Base-by-base conservation (phyloP, 1,140 invertebrate genomes). In the Apocrypta bakeri region DNA sequence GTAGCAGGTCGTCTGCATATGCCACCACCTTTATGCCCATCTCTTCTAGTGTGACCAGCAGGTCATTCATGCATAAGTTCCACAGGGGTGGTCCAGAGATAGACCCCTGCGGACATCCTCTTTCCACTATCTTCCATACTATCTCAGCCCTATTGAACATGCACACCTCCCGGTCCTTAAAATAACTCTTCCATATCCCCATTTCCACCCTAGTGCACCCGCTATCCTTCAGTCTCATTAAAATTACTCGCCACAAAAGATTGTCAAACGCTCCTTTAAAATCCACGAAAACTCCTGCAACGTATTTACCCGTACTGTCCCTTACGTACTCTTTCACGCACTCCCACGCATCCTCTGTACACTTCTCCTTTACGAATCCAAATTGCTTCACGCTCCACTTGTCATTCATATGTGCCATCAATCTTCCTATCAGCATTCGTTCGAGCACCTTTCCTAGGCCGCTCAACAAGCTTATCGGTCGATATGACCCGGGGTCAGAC, bases 11-110 rank as follows among this genome's bases (percentile, higher is more conserved):
- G 71, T 88, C 86, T 6, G 87, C 87, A 84, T 87, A 87, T 0
- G 87, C 87, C 40, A 85, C 81, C 11, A 81, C 79, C 24, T 85
- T 74, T 24, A 24, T 69, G 1, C 63, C 24, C 17, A n/a, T 17
- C 2, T 56, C 37, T 56, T 61, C n/a, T 1, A 87, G 27, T 7
- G 33, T n/a, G 21, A 68, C 24, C 37, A 88, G 61, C 24, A 88
- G 24, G 2, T 83, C 74, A 83, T 88, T 83, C 85, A 87, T 84
- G 71, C 82, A 81, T 3, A 87, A 40, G 31, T 88, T 88, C 85
- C 87, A 88, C 37, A 86, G 72, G 25, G 74, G 68, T 61, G 84
- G 87, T 24, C 84, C 85, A 78, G 61, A 73, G 48, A 86, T 80
- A n/a, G 83, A 84, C 1, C 85, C 87, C 79, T 87, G 80, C 3